These are phyloP conservation scores for Dipodomys ordii DNA, from an alignment of 2,113 vertebrate genomes.

Conservation along the genomic window DNA sequence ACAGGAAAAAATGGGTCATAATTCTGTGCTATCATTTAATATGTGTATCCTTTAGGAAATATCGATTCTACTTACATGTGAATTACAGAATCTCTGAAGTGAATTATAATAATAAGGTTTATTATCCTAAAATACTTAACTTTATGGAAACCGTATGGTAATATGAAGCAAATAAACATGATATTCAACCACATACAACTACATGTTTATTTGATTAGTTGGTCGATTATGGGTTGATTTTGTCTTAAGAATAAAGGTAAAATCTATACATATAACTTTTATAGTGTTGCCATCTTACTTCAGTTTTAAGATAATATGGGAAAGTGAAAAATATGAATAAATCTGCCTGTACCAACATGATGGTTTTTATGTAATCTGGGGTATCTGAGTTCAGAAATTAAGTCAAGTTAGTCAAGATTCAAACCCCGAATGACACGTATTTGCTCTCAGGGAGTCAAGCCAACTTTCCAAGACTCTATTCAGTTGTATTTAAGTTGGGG, in stretches of 20 bases:
- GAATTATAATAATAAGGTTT: neutral
- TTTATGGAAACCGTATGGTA: neutral
- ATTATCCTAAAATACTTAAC: neutral
- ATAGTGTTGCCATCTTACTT: neutral
- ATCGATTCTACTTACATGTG: neutral
- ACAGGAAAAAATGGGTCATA: neutral
- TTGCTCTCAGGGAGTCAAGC: neutral
- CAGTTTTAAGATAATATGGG: neutral
- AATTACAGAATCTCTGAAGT: constrained; percentile 12
- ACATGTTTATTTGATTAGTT: neutral
- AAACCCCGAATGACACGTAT: neutral
- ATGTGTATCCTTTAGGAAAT: neutral
- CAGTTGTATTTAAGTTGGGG: neutral
- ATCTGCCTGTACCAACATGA: neutral
- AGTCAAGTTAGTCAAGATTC: neutral
- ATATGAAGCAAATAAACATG: neutral
- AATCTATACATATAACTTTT: neutral
- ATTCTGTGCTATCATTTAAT: neutral
- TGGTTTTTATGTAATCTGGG: neutral
- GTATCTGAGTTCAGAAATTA: neutral
- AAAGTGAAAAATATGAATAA: neutral
- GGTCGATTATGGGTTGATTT: neutral
- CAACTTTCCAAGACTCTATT: constrained; percentile 8
- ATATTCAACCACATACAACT: too few relatives aligned
- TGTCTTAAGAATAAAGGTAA: neutral